Evolutionary conservation across 2,888 invertebrate genomes (phyloP), one percentile per base, ranked within the genome.

Genomic region (Synanthedon formicaeformis): DNA sequence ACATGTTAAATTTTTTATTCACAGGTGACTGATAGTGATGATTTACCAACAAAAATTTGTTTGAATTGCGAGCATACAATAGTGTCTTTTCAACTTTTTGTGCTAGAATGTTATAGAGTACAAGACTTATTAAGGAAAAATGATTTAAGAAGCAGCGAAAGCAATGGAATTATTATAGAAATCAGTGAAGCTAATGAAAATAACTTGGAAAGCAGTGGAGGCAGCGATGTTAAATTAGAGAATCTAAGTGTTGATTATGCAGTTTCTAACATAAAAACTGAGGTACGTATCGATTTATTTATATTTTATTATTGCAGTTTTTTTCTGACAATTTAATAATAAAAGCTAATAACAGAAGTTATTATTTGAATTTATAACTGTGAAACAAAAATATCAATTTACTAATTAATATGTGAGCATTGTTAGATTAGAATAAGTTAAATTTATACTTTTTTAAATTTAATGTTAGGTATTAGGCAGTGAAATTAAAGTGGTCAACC

Each of bases 31-130:
- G 79, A 81, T 53, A 71, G 65, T 62, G 84, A 87, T 57, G 69
- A 66, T 50, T 66, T 87, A 55, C 83, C 87, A 12, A 81, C 84
- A 41, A 82, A 69, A 61, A 74, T 86, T 53, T 87, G 87, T 58
- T 58, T 83, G 13, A 78, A 75, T 55, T 87, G 87, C 69, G 85
- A 86, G 67, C 86, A 86, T 56, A 87, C 77, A 65, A 73, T 87
- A 65, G 71, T 85, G n/a, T 74, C 81, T 40, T 84, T 86, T 60
- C 80, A 86, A 62, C 60, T 84, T 51, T 87, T 81, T 73, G 66
- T 84, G 48, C 63, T 84, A 57, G 83, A 87, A 65, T 86, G 86
- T 60, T 75, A 73, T 55, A 83, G 81, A 65, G 72, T 72, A 41
- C 86, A 87, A 62, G 81, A 84, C 50, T 66, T 64, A 53, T 63